These are phyloP conservation scores for Amphibalanus amphitrite DNA, from an alignment of 1,140 invertebrate genomes.

Conservation along the genomic window DNA sequence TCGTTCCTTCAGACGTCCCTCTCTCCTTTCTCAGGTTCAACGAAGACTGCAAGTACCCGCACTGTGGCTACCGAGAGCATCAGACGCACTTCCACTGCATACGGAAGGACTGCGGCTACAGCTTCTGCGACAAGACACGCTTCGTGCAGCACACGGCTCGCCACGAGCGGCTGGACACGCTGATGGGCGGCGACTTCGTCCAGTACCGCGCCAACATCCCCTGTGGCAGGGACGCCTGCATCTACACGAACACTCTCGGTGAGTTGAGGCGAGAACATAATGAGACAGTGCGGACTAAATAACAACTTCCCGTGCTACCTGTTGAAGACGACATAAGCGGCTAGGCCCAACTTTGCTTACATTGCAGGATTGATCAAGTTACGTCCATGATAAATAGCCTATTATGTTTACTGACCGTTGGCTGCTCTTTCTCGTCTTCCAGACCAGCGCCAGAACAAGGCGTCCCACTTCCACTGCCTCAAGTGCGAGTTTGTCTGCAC, in stretches of 20 bases:
- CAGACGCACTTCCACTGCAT: conserved; percentile 95
- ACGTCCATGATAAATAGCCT: no score
- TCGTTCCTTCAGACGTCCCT: no score
- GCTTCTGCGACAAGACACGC: conserved; percentile 85
- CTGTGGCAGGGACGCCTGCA: conserved; percentile 65
- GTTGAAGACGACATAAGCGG: no score
- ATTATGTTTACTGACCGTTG: no score
- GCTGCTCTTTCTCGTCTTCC: conserved; percentile 5
- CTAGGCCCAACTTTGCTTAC: no score
- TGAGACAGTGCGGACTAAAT: no score
- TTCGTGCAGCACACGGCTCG: conserved; percentile 59
- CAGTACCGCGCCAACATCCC: conserved; percentile 82
- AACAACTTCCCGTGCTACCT: no score
- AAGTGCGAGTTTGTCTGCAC: conserved; percentile 93
- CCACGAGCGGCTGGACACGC: conserved; percentile 77
- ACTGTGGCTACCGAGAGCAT: conserved; percentile 82
- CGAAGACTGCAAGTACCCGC: conserved; percentile 78
- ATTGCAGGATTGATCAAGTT: no score
- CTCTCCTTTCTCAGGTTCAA: conserved; percentile 46
- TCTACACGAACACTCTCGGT: conserved; percentile 34
- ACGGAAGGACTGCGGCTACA: conserved; percentile 82
- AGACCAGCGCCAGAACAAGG: conserved; percentile 71
- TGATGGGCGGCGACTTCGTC: conserved; percentile 91
- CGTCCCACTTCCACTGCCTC: conserved; percentile 89
- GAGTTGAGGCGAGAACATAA: no score